Evolutionary conservation across 1,140 invertebrate genomes (phyloP).

Genomic region (Riptortus pedestris): DNA sequence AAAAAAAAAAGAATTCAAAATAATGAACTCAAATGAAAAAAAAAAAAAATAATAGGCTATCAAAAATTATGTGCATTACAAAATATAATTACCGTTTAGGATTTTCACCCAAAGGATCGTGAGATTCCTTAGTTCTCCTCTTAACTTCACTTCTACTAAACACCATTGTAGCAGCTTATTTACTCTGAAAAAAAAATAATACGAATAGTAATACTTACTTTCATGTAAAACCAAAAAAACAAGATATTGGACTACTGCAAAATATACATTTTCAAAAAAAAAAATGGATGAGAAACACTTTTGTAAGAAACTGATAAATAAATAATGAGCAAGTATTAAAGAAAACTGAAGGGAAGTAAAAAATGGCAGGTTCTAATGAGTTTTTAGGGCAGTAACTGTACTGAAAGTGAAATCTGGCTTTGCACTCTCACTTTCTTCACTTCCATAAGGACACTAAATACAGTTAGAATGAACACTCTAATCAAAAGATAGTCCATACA

Average conservation of each 20-base stretch:
- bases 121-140: conserved; percentile 10
- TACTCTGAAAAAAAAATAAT: too few relatives aligned
- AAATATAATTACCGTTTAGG: conserved; percentile 17
- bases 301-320: not conserved
- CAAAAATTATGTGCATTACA: not conserved
- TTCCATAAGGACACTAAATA: too few relatives aligned
- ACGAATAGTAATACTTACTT: too few relatives aligned
- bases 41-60: not conserved
- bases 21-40: not conserved
- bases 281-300: not conserved
- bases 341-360: not conserved
- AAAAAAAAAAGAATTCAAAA: not conserved
- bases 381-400: too few relatives aligned
- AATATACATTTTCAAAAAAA: not conserved
- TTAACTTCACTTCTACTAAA: conserved; percentile 19
- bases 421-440: too few relatives aligned
- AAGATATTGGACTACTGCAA: not conserved
- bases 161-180: conserved; percentile 20
- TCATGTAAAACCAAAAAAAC: not conserved
- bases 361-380: too few relatives aligned
- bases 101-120: conserved; percentile 1
- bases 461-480: too few relatives aligned
- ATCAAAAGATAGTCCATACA: too few relatives aligned
- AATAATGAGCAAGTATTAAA: not conserved
- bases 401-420: too few relatives aligned